phyloP scores from a whole-genome alignment of 1,140 invertebrate genomes.

The Hyles euphorbiae region DNA sequence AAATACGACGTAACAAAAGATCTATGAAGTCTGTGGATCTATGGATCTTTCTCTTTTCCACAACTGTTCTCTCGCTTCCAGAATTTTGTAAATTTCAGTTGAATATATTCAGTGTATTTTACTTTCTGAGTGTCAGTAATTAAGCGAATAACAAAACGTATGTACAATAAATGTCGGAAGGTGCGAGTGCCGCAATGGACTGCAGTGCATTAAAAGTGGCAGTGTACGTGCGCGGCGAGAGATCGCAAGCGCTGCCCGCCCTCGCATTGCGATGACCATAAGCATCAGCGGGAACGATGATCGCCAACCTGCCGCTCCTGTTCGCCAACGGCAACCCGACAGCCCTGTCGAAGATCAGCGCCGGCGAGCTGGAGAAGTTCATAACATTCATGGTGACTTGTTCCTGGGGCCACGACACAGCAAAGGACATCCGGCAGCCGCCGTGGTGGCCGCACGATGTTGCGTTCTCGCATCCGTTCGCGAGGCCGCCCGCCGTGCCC shows the following conservation, averaged over 20 bases:
- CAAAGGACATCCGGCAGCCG: conserved; percentile 76
- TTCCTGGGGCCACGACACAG: conserved; percentile 80
- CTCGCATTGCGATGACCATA: conserved; percentile 61
- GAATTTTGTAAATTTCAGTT: conserved; percentile 39
- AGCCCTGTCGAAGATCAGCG: conserved; percentile 78
- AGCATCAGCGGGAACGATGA: conserved; percentile 69
- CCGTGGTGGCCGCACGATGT: conserved; percentile 83
- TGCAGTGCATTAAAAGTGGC: conserved; percentile 46
- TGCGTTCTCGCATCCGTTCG: conserved; percentile 79
- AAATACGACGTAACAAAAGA: conserved; percentile 25
- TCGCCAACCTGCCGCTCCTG: conserved; percentile 81
- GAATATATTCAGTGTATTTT: background rate
- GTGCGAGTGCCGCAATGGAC: conserved; percentile 30
- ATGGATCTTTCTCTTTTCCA: conserved; percentile 61
- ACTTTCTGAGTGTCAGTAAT: background rate
- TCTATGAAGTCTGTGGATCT: conserved; percentile 37
- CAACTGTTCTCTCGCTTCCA: conserved; percentile 30
- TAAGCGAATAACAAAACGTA: conserved; percentile 6
- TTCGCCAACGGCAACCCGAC: conserved; percentile 83
- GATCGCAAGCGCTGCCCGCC: conserved; percentile 59
- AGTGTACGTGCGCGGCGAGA: conserved; percentile 33
- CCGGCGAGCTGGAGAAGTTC: conserved; percentile 80
- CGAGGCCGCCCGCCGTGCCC: conserved; percentile 68
- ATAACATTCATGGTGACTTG: conserved; percentile 85
- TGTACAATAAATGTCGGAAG: conserved; percentile 22